These are phyloP conservation scores for Catocala sponsa DNA, from an alignment of 2,888 invertebrate species.

Conservation along the genomic window DNA sequence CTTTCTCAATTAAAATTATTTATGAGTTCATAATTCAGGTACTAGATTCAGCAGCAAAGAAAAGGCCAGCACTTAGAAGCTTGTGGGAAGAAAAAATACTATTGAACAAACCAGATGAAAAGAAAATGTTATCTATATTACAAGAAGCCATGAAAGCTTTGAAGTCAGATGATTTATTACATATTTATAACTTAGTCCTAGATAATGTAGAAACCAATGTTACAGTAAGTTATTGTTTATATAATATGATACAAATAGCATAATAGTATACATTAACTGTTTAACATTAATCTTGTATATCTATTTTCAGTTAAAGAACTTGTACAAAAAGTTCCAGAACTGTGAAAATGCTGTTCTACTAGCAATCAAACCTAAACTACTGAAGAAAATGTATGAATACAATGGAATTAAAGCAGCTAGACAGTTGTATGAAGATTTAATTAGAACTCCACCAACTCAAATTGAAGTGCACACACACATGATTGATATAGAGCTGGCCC, in stretches of 20 bases:
- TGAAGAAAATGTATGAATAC: constrained; percentile 87
- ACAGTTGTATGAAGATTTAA: constrained; percentile 88
- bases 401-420: constrained; percentile 88
- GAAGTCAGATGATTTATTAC: constrained; percentile 66
- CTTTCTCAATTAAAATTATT: no score
- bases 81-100: constrained; percentile 77
- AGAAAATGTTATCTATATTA: constrained; percentile 67
- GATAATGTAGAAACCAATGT: constrained; percentile 69
- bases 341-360: constrained; percentile 83
- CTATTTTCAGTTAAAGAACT: constrained; percentile 72
- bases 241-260: background rate
- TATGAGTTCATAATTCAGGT: constrained; percentile 61
- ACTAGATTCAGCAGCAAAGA: constrained; percentile 66
- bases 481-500: constrained; percentile 85
- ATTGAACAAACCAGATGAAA: constrained; percentile 70
- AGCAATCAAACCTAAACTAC: constrained; percentile 88
- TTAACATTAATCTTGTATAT: background rate
- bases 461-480: constrained; percentile 89
- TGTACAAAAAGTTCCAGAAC: constrained; percentile 76
- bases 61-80: constrained; percentile 62
- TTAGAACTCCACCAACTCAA: constrained; percentile 88
- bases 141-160: constrained; percentile 72
- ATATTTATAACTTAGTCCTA: constrained; percentile 72
- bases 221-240: constrained; percentile 63
- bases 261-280: no score